Evolutionary conservation across 2,797 vertebrate species (phyloP).

Genomic region (Mormyrus hasselquistii): DNA sequence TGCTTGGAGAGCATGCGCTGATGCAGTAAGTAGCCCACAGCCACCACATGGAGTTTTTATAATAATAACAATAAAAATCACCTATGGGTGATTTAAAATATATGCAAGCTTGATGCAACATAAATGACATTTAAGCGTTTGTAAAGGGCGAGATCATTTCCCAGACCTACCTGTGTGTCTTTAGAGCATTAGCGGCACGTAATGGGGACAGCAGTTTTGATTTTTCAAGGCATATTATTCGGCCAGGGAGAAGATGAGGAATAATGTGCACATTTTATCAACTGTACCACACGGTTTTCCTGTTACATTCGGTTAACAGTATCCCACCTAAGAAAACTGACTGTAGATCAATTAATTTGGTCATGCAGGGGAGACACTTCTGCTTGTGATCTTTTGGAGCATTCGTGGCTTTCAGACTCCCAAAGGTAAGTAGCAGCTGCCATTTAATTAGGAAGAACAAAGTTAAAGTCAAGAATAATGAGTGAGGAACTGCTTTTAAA

Average conservation of each 20-base stretch:
- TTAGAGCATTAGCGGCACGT: background rate
- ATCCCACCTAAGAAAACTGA: background rate
- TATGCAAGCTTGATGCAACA: background rate
- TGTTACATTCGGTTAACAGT: background rate
- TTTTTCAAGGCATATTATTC: background rate
- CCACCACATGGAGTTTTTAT: background rate
- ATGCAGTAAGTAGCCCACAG: background rate
- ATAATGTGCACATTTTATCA: background rate
- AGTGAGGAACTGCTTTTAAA: background rate
- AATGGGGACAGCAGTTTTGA: background rate
- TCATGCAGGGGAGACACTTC: background rate
- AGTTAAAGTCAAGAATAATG: slow-evolving; percentile 17
- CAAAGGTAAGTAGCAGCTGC: background rate
- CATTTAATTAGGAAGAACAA: slow-evolving; percentile 16
- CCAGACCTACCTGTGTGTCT: background rate
- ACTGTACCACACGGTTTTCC: background rate
- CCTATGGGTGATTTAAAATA: background rate
- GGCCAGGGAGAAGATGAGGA: background rate
- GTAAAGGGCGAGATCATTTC: background rate
- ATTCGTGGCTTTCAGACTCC: background rate
- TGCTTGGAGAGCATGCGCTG: background rate
- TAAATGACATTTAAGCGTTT: background rate
- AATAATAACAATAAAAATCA: background rate
- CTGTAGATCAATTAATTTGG: background rate
- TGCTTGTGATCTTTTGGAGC: background rate